These are phyloP conservation scores for Cyphomyrus plagiostoma DNA, from an alignment of 2,113 vertebrate genomes.

Conservation along the genomic window DNA sequence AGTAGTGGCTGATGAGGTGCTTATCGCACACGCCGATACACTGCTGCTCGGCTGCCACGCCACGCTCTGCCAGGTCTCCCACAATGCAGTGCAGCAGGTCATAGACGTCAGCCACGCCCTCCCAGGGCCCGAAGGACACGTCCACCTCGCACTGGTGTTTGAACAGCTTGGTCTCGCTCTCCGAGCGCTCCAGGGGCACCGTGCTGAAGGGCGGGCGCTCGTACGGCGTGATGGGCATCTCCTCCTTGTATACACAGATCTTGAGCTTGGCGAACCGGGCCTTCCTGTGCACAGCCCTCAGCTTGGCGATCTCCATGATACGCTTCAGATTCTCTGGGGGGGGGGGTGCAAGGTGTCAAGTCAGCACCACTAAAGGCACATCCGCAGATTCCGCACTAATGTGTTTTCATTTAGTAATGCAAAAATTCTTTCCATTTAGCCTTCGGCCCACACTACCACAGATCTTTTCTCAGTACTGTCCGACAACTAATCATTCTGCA, in stretches of 20 bases:
- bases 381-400: too few species aligned
- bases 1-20: slow-evolving; percentile 76
- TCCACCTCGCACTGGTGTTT: slow-evolving; percentile 76
- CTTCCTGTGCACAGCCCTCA: slow-evolving; percentile 67
- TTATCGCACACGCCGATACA: slow-evolving; percentile 78
- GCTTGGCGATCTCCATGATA: slow-evolving; percentile 70
- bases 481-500: too few species aligned
- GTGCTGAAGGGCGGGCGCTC: slow-evolving; percentile 71
- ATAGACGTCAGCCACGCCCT: slow-evolving; percentile 72
- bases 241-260: slow-evolving; percentile 76
- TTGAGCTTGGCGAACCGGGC: slow-evolving; percentile 74
- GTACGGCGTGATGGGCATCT: slow-evolving; percentile 76
- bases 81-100: slow-evolving; percentile 75
- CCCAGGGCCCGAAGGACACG: slow-evolving; percentile 76
- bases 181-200: slow-evolving; percentile 65
- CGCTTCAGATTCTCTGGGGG: slow-evolving; percentile 67
- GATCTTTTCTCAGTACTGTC: too few species aligned
- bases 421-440: too few species aligned
- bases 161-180: slow-evolving; percentile 67
- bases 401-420: too few species aligned
- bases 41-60: slow-evolving; percentile 72
- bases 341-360: background rate
- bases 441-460: too few species aligned
- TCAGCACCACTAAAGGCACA: background rate
- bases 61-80: slow-evolving; percentile 61